phyloP scores from a whole-genome alignment of 2,797 vertebrate genomes.

The Acanthurus leucopareius region DNA sequence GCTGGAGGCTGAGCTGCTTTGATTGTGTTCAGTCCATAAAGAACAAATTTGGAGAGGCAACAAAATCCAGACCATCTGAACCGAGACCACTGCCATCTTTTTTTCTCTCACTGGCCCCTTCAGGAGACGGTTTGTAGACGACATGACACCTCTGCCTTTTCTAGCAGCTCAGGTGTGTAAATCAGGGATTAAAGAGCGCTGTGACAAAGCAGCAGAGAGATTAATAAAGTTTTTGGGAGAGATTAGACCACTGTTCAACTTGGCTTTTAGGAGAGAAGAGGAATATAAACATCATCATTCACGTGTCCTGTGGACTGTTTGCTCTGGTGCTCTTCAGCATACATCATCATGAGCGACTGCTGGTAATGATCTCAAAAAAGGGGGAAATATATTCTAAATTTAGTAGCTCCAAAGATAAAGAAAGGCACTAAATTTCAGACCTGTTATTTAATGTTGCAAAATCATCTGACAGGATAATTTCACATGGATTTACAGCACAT shows the following conservation, averaged over 20 bases:
- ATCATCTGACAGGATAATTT: neutral
- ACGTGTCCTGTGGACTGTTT: conserved; percentile 18
- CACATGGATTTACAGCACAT: no score
- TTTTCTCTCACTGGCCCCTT: conserved; percentile 3
- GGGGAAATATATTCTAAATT: neutral
- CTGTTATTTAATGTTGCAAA: neutral
- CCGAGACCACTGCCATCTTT: neutral
- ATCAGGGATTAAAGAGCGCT: conserved; percentile 36
- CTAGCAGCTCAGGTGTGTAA: neutral
- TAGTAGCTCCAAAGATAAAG: neutral
- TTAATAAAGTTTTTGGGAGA: conserved; percentile 18
- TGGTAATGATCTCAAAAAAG: neutral
- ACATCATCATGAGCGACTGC: conserved; percentile 2
- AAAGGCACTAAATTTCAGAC: neutral
- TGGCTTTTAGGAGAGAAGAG: conserved; percentile 43
- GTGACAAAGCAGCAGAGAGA: conserved; percentile 32
- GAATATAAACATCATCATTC: conserved; percentile 51
- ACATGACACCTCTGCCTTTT: conserved; percentile 18
- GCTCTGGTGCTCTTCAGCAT: conserved; percentile 11
- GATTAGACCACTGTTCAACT: conserved; percentile 19
- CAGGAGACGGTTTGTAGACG: neutral
- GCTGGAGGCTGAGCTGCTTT: conserved; percentile 2
- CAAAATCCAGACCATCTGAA: neutral
- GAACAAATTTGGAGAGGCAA: conserved; percentile 9
- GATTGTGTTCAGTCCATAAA: neutral